Percentiles rank a stretch among this genome's conserved stretches.
Evolutionary conservation across 2,888 invertebrate species (phyloP).

Genomic region (Epinotia bilunana): DNA sequence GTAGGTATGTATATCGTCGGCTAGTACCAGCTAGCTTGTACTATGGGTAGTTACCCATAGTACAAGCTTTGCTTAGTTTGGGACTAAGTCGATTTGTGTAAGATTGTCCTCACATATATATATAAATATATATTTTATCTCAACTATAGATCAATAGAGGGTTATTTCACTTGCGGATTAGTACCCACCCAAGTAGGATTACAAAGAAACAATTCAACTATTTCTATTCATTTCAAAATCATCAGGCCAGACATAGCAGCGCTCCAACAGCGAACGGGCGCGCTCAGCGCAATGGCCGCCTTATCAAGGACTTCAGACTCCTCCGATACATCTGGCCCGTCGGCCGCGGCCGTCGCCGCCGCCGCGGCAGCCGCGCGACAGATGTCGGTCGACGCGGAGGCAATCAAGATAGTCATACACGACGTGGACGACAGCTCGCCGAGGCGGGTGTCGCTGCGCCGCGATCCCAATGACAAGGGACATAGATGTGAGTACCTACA

Average conservation of each 20-base stretch:
- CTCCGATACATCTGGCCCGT: conserved; percentile 66
- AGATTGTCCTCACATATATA: no score
- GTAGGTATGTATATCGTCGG: no score
- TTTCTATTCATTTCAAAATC: neutral
- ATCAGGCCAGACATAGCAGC: conserved; percentile 90
- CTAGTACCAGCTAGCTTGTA: no score
- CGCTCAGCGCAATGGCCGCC: conserved; percentile 78
- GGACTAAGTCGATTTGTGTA: no score
- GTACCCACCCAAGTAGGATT: neutral
- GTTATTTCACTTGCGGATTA: no score
- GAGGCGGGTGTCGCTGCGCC: conserved; percentile 88
- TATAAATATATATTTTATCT: no score
- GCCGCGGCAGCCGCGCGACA: conserved; percentile 89
- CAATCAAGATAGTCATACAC: conserved; percentile 96
- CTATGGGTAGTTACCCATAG: no score
- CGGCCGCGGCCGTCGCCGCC: conserved; percentile 74
- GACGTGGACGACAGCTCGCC: conserved; percentile 94
- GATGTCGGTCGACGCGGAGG: conserved; percentile 95
- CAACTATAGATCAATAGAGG: no score
- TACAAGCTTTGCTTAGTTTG: no score
- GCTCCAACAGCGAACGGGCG: conserved; percentile 85
- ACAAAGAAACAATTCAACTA: neutral
- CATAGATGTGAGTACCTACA: conserved; percentile 92
- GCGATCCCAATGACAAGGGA: conserved; percentile 93
- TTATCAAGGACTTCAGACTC: conserved; percentile 70